phyloP scores from a whole-genome alignment of 2,888 invertebrate genomes.

The Bombylius major region DNA sequence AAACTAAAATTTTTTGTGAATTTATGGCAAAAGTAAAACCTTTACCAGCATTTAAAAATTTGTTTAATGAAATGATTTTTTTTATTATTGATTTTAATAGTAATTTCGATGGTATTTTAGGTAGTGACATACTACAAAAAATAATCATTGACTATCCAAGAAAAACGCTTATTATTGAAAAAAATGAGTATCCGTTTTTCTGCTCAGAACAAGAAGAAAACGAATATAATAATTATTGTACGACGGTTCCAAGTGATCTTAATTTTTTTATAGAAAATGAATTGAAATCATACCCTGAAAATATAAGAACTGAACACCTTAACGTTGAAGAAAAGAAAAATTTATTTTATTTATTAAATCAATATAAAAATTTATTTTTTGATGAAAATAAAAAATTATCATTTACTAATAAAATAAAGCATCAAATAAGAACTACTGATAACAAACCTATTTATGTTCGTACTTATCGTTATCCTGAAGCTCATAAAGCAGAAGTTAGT shows the following conservation, averaged over 20 bases:
- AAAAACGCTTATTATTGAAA: background rate
- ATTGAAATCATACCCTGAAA: background rate
- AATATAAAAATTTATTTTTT: constrained; percentile 1
- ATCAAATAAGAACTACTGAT: constrained; percentile 5
- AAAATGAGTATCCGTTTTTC: background rate
- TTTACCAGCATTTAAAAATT: background rate
- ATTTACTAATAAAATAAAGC: constrained; percentile 7
- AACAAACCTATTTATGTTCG: constrained; percentile 9
- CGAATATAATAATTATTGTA: background rate
- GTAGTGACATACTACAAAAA: background rate
- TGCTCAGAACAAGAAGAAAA: background rate
- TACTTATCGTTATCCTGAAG: constrained; percentile 9
- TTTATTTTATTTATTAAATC: background rate
- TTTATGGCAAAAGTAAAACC: background rate
- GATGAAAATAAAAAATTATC: constrained; percentile 1
- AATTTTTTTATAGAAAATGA: background rate
- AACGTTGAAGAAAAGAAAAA: constrained; percentile 1
- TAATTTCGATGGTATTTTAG: background rate
- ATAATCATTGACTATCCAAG: background rate
- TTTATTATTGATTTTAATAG: background rate
- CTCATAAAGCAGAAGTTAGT: constrained; percentile 1
- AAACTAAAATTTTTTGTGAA: background rate
- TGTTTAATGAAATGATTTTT: background rate
- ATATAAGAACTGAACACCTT: background rate
- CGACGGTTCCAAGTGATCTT: background rate